phyloP scores from a whole-genome alignment of 1,140 invertebrate genomes.

The Oedothorax gibbosus region DNA sequence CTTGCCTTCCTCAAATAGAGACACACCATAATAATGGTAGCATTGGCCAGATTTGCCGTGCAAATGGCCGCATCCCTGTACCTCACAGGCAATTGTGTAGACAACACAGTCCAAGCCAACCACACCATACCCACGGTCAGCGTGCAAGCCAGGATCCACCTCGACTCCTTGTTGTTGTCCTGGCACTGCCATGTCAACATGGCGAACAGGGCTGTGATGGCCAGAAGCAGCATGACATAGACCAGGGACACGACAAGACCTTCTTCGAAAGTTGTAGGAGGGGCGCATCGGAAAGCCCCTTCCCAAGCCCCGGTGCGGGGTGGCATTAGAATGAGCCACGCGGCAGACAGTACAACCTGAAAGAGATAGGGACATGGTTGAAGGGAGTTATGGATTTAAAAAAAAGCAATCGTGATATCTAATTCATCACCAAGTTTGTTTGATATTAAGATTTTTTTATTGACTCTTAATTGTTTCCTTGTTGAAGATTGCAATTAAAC shows the following conservation, averaged over 20 bases:
- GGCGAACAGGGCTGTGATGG: conserved; percentile 68
- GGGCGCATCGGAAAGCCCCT: conserved; percentile 65
- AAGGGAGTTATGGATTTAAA: too few species aligned
- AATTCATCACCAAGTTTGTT: too few species aligned
- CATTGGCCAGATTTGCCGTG: conserved; percentile 68
- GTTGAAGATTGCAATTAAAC: too few species aligned
- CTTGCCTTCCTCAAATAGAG: conserved; percentile 67
- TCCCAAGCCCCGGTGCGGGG: conserved; percentile 64
- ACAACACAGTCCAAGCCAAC: conserved; percentile 70
- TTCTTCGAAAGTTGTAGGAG: conserved; percentile 68
- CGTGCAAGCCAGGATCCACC: conserved; percentile 70
- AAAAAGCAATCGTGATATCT: too few species aligned
- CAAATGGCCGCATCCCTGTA: conserved; percentile 67
- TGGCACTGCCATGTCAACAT: conserved; percentile 69
- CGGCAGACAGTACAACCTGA: conserved; percentile 67
- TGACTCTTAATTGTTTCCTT: too few species aligned
- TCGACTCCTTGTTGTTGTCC: conserved; percentile 68
- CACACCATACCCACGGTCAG: conserved; percentile 68
- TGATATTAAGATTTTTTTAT: too few species aligned
- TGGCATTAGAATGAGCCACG: conserved; percentile 70
- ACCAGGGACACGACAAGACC: conserved; percentile 70
- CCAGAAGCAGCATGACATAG: conserved; percentile 71
- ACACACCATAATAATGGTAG: conserved; percentile 66
- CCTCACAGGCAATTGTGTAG: conserved; percentile 66
- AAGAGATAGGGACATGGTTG: not conserved